Percentiles rank a stretch among this genome's conserved stretches.
These are phyloP conservation scores for Scolopax bukidnonensis DNA, from an alignment of 2,797 vertebrate species.

Conservation along the genomic window DNA sequence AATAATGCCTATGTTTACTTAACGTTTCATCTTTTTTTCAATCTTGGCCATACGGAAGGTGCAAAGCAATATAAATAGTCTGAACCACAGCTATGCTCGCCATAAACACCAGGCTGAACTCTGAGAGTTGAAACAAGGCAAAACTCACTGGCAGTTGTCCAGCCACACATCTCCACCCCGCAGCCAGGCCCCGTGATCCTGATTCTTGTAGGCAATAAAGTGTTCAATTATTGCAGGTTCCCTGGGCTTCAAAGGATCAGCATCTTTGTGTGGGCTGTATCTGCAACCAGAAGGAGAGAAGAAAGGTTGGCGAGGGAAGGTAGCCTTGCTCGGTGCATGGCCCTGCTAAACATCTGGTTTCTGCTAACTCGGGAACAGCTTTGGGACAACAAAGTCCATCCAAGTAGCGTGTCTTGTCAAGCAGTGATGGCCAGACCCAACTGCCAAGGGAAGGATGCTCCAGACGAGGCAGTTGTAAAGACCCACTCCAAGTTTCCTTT, in stretches of 20 bases:
- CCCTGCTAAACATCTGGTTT: neutral
- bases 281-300: conserved; percentile 67
- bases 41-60: neutral
- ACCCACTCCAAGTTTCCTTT: conserved; percentile 37
- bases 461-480: conserved; percentile 4
- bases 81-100: conserved; percentile 26
- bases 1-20: conserved; percentile 10
- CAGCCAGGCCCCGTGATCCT: conserved; percentile 97
- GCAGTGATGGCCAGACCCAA: neutral
- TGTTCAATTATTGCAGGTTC: conserved; percentile 91
- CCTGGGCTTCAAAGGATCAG: conserved; percentile 93
- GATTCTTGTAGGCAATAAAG: conserved; percentile 96
- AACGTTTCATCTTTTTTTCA: conserved; percentile 17
- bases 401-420: neutral
- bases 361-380: neutral
- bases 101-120: conserved; percentile 59
- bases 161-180: conserved; percentile 96
- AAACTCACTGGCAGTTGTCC: conserved; percentile 93
- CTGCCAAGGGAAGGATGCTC: neutral
- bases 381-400: neutral
- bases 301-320: neutral
- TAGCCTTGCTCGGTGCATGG: fast-evolving
- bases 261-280: conserved; percentile 93
- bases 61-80: conserved; percentile 36
- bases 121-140: conserved; percentile 67